Percentiles rank a stretch among this genome's conserved stretches.
Conservation (phyloP, 2,113 vertebrate genomes). For the Oryzias woworae region DNA sequence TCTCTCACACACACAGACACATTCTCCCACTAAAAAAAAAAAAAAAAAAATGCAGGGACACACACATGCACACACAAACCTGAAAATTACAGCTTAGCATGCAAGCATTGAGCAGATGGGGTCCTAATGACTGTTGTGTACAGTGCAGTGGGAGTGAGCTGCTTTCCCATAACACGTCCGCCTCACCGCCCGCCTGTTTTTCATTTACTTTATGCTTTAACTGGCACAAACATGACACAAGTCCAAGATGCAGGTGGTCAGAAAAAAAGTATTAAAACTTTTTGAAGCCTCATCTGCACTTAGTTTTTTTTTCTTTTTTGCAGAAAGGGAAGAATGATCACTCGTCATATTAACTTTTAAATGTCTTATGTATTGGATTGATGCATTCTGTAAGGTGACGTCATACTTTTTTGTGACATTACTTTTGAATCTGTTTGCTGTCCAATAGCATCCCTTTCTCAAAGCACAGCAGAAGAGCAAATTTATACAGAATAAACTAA, state of each 20-base stretch:
- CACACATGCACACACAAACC: constrained; percentile 76
- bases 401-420: not conserved
- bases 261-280: constrained; percentile 39
- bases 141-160: constrained; percentile 73
- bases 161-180: constrained; percentile 68
- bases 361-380: constrained; percentile 5
- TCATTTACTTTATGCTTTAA: constrained; percentile 74
- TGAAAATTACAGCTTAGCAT: constrained; percentile 83
- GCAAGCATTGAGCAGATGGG: constrained; percentile 83
- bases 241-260: constrained; percentile 71
- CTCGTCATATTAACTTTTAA: constrained; percentile 23
- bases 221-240: constrained; percentile 61
- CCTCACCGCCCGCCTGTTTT: constrained; percentile 67
- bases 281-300: constrained; percentile 39
- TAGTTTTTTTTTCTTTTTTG: constrained; percentile 14
- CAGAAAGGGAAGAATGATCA: not conserved
- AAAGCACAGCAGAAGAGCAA: constrained; percentile 20
- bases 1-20: constrained; percentile 45
- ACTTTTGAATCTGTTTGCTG: constrained; percentile 25
- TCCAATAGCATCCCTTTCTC: not conserved
- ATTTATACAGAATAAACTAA: constrained; percentile 4
- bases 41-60: constrained; percentile 23
- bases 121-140: constrained; percentile 79
- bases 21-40: constrained; percentile 38
- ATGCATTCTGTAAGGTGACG: too few relatives aligned